Percentiles rank a stretch among this genome's conserved stretches.
Conservation (phyloP, 2,888 invertebrate species). For the Mechanitis mazaeus region DNA sequence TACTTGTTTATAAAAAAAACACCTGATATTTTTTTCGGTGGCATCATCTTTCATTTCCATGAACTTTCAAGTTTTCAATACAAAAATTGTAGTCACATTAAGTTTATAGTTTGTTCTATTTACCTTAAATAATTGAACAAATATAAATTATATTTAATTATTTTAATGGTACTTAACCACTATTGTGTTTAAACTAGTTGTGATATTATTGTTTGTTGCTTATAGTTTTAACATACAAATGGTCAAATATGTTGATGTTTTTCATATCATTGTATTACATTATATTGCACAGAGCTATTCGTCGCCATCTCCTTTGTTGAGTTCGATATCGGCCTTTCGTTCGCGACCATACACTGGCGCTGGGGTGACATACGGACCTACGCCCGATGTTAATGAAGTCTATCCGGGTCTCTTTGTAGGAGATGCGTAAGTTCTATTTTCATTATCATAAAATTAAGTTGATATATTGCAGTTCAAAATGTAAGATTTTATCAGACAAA, state of each 20-base stretch:
- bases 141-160: too few relatives aligned
- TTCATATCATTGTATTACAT: conserved; percentile 35
- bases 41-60: too few relatives aligned
- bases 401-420: conserved; percentile 85
- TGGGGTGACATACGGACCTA: conserved; percentile 62
- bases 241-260: conserved; percentile 48
- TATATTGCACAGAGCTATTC: conserved; percentile 59
- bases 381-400: conserved; percentile 84
- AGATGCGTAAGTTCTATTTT: conserved; percentile 79
- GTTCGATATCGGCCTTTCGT: conserved; percentile 57
- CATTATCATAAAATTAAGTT: too few relatives aligned
- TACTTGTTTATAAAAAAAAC: too few relatives aligned
- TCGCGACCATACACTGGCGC: conserved; percentile 47
- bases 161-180: too few relatives aligned
- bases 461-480: not conserved
- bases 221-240: conserved; percentile 33
- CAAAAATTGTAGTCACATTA: too few relatives aligned
- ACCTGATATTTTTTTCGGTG: too few relatives aligned
- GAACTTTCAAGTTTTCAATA: too few relatives aligned
- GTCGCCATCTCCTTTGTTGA: conserved; percentile 58
- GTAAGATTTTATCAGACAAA: not conserved
- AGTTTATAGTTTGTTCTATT: too few relatives aligned
- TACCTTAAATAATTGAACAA: too few relatives aligned
- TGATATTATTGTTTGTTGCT: too few relatives aligned
- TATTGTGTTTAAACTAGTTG: too few relatives aligned